Evolutionary conservation across 2,888 invertebrate species (phyloP), one percentile per base, ranked within the genome.

Genomic region (Bedellia somnulentella): DNA sequence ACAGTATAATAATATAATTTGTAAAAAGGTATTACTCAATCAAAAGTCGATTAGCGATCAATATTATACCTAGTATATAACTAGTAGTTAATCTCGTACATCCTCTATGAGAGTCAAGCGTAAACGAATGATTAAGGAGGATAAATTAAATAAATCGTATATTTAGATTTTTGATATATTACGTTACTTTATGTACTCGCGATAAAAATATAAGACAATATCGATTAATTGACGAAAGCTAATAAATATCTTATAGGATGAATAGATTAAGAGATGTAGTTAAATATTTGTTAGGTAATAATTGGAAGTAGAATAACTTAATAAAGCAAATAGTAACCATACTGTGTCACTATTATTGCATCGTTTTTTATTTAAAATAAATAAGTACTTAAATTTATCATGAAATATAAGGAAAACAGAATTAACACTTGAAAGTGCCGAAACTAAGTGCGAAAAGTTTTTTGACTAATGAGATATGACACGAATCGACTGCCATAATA

Each of bases 171-270:
- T 64, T n/a, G 63, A 63, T 70, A 67, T 61, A 62, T 64, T 59
- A 57, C 66, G 70, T n/a, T n/a, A n/a, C n/a, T n/a, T n/a, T n/a
- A n/a, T n/a, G n/a, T 70, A 67, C 64, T 70, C 62, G 64, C 71
- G 66, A 70, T 71, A 73, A 67, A 70, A 66, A 63, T 57, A 62
- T 73, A 67, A 61, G 75, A 75, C 75, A 75, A 75, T 75, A 75
- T 75, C 64, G 67, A 68, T 63, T 52, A 49, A 61, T 57, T 63
- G 64, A 70, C 57, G 62, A 66, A 66, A 57, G 54, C 62, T 29
- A 29, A 30, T 16, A 47, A 64, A 31, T 31, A 49, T 60, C 58
- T 52, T 49, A 52, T 70, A 70, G 63, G 45, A 47, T 44, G 66
- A 56, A 51, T 47, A 47, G 45, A 35, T n/a, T 58, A 63, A 60